A percentile compares a stretch with the other conserved stretches of the same genome.
phyloP scores from a whole-genome alignment of 1,140 invertebrate genomes.

The Adelges cooleyi region DNA sequence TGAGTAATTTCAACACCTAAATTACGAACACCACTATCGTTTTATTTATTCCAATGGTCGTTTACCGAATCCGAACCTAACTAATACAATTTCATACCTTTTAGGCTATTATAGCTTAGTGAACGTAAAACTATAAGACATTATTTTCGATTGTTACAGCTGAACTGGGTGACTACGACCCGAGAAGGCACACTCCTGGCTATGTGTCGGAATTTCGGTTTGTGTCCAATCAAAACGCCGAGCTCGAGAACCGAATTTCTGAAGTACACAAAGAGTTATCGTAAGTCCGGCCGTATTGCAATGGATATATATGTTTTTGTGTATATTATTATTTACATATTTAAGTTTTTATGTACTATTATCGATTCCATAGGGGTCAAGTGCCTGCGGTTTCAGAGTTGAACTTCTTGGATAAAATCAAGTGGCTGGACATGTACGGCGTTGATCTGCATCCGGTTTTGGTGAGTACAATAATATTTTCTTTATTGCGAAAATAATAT shows the following conservation, averaged over 20 bases:
- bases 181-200: conserved; percentile 70
- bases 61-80: too few relatives aligned
- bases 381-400: conserved; percentile 58
- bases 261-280: conserved; percentile 77
- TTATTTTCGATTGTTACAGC: conserved; percentile 51
- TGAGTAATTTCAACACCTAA: too few relatives aligned
- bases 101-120: too few relatives aligned
- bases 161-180: conserved; percentile 95
- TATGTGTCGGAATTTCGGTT: conserved; percentile 97
- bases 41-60: too few relatives aligned
- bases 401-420: conserved; percentile 66
- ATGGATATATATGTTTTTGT: not conserved
- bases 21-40: too few relatives aligned
- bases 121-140: not conserved
- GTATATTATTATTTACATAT: not conserved
- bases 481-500: too few relatives aligned
- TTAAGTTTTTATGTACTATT: not conserved
- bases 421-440: conserved; percentile 74
- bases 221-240: conserved; percentile 81
- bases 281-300: conserved; percentile 44
- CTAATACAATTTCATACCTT: too few relatives aligned
- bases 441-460: conserved; percentile 68
- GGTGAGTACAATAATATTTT: too few relatives aligned
- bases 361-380: conserved; percentile 47
- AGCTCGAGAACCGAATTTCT: conserved; percentile 75